Base-by-base conservation (phyloP, 2,888 invertebrate genomes). In the Stomorhina lunata region DNA sequence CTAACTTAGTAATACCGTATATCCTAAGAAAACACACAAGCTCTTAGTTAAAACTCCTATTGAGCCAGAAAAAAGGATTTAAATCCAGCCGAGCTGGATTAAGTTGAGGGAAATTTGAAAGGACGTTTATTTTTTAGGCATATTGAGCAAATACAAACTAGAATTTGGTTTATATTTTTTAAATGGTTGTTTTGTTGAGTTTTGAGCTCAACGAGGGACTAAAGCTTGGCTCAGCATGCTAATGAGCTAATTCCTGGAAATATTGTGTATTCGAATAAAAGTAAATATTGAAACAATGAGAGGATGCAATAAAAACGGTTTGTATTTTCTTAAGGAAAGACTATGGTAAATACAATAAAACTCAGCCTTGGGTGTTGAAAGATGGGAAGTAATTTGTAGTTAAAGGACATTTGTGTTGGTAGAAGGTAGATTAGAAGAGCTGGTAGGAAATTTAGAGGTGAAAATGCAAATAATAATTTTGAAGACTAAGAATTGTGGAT, bases 201-300 rank as follows among this genome's bases (percentile, higher is more conserved):
- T 48, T n/a, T n/a, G n/a, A 37, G 57, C 17, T 34, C 15, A 71
- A 27, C n/a, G n/a, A n/a, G n/a, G n/a, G n/a, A 50, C 65, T 61
- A 63, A 78, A 69, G 66, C 68, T 78, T 73, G 68, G 37, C 72
- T 68, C 72, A 55, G 61, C 55, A 43, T 72, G 72, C 43, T 63
- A 78, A 81, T 77, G 81, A 73, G 63, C 15, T 7, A 65, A 34
- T 81, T 81, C 59, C 25, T 22, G 50, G 77, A 81, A 81, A 72
- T 48, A 37, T 27, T 25, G 27, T 25, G 10, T 22, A 1, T 12
- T 25, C 15, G 10, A 9, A 55, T 48, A 48, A 79, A 27, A 48
- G 9, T 34, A 50, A 5, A 10, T 15, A 20, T 73, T 53, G 65
- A 55, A 59, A 68, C 59, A 68, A 68, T 32, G 48, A 34, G 34